phyloP scores from a whole-genome alignment of 2,113 vertebrate species.

The Spilogale gracilis region DNA sequence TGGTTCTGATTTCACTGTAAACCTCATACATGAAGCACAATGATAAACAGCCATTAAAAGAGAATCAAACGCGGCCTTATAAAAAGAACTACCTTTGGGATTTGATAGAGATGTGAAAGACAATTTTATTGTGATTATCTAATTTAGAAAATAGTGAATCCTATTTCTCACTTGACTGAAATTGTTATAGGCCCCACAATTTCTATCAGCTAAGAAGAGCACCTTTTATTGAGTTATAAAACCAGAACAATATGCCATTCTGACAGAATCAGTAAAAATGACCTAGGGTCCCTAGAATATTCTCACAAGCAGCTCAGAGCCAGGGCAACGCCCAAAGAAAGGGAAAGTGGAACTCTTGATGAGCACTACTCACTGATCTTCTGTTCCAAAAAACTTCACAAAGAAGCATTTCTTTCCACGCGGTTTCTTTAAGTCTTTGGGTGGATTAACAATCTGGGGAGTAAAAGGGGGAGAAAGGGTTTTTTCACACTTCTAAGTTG shows the following conservation, averaged over 20 bases:
- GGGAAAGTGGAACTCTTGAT: background rate
- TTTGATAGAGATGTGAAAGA: background rate
- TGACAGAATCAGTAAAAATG: background rate
- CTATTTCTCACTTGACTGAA: background rate
- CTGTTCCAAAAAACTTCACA: conserved; percentile 99
- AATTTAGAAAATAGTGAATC: background rate
- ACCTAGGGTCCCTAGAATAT: conserved; percentile 19
- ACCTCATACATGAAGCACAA: background rate
- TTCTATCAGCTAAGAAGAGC: background rate
- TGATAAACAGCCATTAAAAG: background rate
- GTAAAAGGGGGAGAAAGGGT: conserved; percentile 33
- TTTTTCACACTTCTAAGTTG: conserved; percentile 5
- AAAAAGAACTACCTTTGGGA: background rate
- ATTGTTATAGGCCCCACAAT: background rate
- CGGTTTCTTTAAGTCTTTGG: conserved; percentile 99
- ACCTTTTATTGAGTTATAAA: conserved; percentile 43
- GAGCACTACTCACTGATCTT: conserved; percentile 96
- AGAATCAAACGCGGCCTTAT: background rate
- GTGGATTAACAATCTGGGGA: conserved; percentile 96
- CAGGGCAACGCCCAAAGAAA: background rate
- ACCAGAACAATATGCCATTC: background rate
- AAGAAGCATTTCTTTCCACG: conserved; percentile 99
- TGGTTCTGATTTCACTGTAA: background rate
- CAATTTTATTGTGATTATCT: background rate
- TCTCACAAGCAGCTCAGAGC: background rate